Conservation (phyloP, 2,113 vertebrate species). For the Stictonetta naevosa region DNA sequence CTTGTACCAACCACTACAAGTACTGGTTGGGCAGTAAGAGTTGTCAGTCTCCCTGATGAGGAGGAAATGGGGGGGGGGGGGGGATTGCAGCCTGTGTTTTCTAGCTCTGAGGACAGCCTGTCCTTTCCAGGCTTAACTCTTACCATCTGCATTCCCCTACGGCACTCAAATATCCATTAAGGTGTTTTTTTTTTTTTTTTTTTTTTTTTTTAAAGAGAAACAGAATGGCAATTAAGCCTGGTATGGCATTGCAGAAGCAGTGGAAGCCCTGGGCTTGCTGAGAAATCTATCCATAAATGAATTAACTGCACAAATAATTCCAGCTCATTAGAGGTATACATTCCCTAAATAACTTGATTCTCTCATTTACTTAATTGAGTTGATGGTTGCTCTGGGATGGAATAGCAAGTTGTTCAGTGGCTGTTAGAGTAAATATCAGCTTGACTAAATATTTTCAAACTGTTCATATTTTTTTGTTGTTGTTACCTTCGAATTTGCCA, state of each 20-base stretch:
- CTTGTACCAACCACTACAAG: background rate
- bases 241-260: background rate
- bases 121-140: background rate
- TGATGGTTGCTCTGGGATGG: conserved; percentile 26
- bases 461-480: background rate
- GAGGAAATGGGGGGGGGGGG: background rate
- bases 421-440: background rate
- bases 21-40: background rate
- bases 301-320: conserved; percentile 59
- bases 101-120: background rate
- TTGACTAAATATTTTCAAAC: background rate
- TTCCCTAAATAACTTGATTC: conserved; percentile 33
- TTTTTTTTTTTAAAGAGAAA: conserved; percentile 37
- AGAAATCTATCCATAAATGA: conserved; percentile 57
- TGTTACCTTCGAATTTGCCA: background rate
- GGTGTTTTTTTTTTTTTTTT: conserved; percentile 2
- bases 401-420: background rate
- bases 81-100: background rate
- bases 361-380: conserved; percentile 44
- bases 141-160: background rate
- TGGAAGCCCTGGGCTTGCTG: conserved; percentile 25
- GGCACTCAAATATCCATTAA: background rate
- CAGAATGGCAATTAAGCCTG: conserved; percentile 41
- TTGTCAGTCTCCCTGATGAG: background rate
- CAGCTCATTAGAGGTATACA: conserved; percentile 55